Evolutionary conservation across 2,888 invertebrate genomes (phyloP).

Genomic region (Isotomurus palustris): DNA sequence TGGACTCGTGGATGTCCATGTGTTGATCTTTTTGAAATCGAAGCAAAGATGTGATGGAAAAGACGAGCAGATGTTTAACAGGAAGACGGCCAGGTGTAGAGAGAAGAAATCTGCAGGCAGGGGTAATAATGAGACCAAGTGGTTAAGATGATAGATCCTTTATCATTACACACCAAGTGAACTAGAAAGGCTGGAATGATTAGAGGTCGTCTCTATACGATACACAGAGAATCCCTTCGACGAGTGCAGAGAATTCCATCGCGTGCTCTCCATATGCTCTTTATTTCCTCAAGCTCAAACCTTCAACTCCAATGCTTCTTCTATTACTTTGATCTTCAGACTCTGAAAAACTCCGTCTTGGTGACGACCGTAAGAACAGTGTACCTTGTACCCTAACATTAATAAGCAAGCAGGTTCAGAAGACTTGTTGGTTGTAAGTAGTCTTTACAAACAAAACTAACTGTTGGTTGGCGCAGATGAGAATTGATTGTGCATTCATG

Average conservation of each 20-base stretch:
- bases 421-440: too few species aligned
- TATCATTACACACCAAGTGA: background rate
- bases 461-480: too few species aligned
- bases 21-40: background rate
- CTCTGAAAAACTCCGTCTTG: too few species aligned
- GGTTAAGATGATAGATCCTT: slow-evolving; percentile 1
- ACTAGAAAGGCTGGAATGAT: background rate
- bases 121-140: background rate
- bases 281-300: background rate
- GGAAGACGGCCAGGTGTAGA: slow-evolving; percentile 11
- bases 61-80: slow-evolving; percentile 7
- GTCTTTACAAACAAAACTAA: background rate
- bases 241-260: slow-evolving; percentile 4
- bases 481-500: too few species aligned
- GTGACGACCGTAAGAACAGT: too few species aligned
- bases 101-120: background rate
- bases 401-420: too few species aligned
- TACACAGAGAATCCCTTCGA: background rate
- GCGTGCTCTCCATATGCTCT: slow-evolving; percentile 12
- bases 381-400: too few species aligned
- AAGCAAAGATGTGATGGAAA: background rate
- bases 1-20: background rate
- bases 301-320: background rate
- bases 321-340: too few species aligned
- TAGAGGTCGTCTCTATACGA: background rate